Evolutionary conservation across 2,888 invertebrate species (phyloP).

Genomic region (Agrotis puta): DNA sequence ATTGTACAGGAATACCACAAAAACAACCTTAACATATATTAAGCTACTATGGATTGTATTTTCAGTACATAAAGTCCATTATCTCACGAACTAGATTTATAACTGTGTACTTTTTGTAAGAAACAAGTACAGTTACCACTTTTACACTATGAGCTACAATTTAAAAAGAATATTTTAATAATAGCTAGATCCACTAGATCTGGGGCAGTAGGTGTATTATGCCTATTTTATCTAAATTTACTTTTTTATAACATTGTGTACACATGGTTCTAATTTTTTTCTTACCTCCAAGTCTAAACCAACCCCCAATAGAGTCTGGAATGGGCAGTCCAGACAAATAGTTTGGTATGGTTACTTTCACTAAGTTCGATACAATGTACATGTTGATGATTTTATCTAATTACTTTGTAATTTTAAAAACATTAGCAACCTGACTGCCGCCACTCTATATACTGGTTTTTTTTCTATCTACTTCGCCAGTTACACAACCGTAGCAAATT

Average conservation of each 20-base stretch:
- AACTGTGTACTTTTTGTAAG: constrained; percentile 31
- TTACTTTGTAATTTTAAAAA: constrained; percentile 9
- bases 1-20: constrained; percentile 73
- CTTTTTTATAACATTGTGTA: constrained; percentile 3
- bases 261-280: constrained; percentile 42
- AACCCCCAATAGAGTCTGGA: constrained; percentile 95
- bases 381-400: constrained; percentile 86
- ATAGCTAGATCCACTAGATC: not conserved
- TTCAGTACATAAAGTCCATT: constrained; percentile 43
- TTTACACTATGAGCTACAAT: constrained; percentile 12
- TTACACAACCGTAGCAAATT: constrained; percentile 36
- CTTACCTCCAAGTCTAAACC: constrained; percentile 96
- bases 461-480: not conserved
- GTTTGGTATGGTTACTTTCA: constrained; percentile 95
- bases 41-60: constrained; percentile 38
- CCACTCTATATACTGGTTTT: not conserved
- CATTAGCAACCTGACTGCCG: constrained; percentile 1
- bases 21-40: constrained; percentile 27
- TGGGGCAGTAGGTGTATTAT: not conserved
- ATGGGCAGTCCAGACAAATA: constrained; percentile 96
- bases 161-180: not conserved
- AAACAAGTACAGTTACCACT: constrained; percentile 33
- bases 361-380: constrained; percentile 94
- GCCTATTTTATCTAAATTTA: not conserved
- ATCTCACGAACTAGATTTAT: constrained; percentile 26